A percentile compares a stretch with the other conserved stretches of the same genome.
Evolutionary conservation across 2,797 vertebrate species (phyloP).

Genomic region (Anguilla obscura): DNA sequence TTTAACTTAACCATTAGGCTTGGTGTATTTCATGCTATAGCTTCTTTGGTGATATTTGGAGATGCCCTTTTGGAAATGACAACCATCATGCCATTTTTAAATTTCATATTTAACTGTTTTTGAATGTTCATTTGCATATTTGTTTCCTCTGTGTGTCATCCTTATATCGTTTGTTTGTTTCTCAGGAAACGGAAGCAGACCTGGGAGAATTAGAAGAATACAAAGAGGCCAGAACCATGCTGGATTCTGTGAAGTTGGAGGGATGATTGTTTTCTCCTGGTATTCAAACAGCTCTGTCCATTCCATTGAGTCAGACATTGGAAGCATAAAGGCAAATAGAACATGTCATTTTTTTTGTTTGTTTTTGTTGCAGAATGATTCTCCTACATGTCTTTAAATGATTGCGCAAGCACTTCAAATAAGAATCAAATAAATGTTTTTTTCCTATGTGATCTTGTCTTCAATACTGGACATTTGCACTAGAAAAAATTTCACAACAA

Average conservation of each 20-base stretch:
- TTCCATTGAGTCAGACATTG: slow-evolving; percentile 68
- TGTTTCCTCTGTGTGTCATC: not conserved
- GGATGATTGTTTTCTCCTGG: slow-evolving; percentile 70
- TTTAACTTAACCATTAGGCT: not conserved
- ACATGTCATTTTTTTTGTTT: slow-evolving; percentile 42
- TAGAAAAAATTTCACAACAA: slow-evolving; percentile 42
- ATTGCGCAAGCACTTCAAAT: slow-evolving; percentile 46
- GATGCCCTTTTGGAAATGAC: not conserved
- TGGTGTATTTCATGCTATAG: slow-evolving; percentile 1
- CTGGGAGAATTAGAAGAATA: slow-evolving; percentile 87
- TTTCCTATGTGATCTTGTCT: slow-evolving; percentile 27
- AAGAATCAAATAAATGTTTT: slow-evolving; percentile 47
- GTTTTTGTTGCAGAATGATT: slow-evolving; percentile 44
- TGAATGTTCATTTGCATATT: not conserved
- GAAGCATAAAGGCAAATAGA: slow-evolving; percentile 44
- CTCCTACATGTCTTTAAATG: slow-evolving; percentile 43
- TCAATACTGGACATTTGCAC: not conserved
- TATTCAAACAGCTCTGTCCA: slow-evolving; percentile 71
- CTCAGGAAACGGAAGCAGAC: slow-evolving; percentile 88
- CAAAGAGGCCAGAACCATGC: slow-evolving; percentile 81
- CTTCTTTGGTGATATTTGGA: slow-evolving; percentile 43
- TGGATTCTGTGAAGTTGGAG: slow-evolving; percentile 91
- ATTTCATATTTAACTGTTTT: not conserved
- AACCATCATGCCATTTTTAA: not conserved
- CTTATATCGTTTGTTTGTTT: slow-evolving; percentile 31